These are phyloP conservation scores for Hydrolagus colliei DNA, from an alignment of 2,797 vertebrate species.

Conservation along the genomic window DNA sequence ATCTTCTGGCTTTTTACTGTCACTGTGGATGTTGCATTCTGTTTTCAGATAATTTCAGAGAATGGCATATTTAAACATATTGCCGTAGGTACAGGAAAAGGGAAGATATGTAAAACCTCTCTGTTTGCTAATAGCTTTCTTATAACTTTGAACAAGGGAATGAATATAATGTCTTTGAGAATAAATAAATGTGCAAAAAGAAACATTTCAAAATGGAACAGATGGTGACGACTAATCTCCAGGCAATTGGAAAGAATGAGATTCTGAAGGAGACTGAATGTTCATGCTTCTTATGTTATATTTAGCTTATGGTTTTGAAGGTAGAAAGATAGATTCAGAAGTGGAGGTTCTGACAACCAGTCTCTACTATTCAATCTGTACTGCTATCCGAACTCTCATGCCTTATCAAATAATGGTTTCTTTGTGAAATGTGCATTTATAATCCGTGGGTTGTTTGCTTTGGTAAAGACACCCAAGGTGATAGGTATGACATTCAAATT, in stretches of 20 bases:
- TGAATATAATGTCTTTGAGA: neutral
- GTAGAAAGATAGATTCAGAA: too few relatives aligned
- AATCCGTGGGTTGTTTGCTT: neutral
- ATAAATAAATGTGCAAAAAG: neutral
- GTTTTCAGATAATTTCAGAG: constrained; percentile 21
- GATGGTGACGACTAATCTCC: neutral
- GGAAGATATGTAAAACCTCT: neutral
- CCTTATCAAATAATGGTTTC: too few relatives aligned
- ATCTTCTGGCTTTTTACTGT: constrained; percentile 34
- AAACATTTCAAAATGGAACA: constrained; percentile 8
- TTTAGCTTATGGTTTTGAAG: too few relatives aligned
- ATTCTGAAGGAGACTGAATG: too few relatives aligned
- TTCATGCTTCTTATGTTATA: too few relatives aligned
- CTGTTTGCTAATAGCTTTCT: neutral
- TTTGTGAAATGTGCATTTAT: too few relatives aligned
- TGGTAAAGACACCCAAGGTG: constrained; percentile 41
- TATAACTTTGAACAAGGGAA: neutral
- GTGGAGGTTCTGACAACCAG: too few relatives aligned
- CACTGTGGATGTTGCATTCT: constrained; percentile 38
- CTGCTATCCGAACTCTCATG: too few relatives aligned
- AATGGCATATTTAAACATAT: neutral
- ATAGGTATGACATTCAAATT: constrained; percentile 36
- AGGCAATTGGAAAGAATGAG: too few relatives aligned
- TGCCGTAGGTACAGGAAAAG: neutral
- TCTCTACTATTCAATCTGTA: too few relatives aligned